phyloP scores from a whole-genome alignment of 2,888 invertebrate species.

The Machimus rusticus region DNA sequence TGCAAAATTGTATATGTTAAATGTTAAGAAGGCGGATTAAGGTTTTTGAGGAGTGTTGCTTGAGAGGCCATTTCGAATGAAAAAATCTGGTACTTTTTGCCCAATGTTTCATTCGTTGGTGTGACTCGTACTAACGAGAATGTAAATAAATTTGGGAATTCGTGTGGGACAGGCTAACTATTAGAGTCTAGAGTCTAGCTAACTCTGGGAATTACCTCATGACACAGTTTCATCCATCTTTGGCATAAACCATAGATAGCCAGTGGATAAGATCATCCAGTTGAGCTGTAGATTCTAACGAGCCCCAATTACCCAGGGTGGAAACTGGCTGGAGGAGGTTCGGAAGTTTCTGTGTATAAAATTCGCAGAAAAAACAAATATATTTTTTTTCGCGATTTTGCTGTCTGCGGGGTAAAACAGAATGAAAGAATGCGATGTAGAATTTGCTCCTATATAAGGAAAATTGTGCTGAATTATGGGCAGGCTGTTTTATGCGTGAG shows the following conservation, averaged over 20 bases:
- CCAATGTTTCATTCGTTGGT: not conserved
- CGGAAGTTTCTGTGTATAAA: not conserved
- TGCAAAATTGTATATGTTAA: not conserved
- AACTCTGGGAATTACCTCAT: conserved; percentile 9
- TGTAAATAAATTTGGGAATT: not conserved
- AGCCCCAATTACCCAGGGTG: not conserved
- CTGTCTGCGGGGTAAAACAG: not conserved
- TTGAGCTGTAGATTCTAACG: not conserved
- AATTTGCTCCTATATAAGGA: not conserved
- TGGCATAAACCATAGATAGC: not conserved
- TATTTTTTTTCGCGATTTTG: not conserved
- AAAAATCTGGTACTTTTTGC: not conserved
- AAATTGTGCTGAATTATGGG: not conserved
- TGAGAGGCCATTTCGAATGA: not conserved
- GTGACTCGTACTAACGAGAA: not conserved
- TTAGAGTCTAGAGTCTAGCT: not conserved
- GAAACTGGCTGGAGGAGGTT: not conserved
- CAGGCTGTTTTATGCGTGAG: not conserved
- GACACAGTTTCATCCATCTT: conserved; percentile 7
- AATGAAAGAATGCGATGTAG: not conserved
- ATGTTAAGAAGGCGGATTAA: not conserved
- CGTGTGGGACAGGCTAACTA: not conserved
- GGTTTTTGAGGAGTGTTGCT: not conserved
- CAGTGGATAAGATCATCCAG: conserved; percentile 17
- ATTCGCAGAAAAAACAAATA: not conserved